These are phyloP conservation scores for Ectropis grisescens DNA, from an alignment of 1,140 invertebrate genomes.

Conservation along the genomic window DNA sequence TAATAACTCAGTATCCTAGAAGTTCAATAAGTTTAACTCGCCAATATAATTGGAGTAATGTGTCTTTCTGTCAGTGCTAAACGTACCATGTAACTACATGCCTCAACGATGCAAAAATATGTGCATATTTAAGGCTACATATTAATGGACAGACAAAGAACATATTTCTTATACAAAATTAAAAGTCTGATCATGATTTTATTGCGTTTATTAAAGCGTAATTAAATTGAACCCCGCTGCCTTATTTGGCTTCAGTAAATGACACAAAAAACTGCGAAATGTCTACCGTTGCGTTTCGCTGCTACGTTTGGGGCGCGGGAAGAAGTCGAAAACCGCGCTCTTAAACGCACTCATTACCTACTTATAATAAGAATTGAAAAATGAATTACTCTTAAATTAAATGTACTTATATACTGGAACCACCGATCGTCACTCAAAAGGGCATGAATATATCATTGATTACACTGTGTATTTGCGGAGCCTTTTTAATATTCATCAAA, in stretches of 20 bases:
- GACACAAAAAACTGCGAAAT: conserved; percentile 31
- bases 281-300: conserved; percentile 4
- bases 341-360: too few species aligned
- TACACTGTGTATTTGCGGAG: conserved; percentile 20
- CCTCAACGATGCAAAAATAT: conserved; percentile 13
- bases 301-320: too few species aligned
- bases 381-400: too few species aligned
- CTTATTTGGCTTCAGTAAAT: conserved; percentile 36
- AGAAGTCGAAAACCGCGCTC: too few species aligned
- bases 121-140: conserved; percentile 12
- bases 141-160: conserved; percentile 3
- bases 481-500: conserved; percentile 33
- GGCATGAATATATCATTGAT: too few species aligned
- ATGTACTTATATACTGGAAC: too few species aligned
- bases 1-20: too few species aligned
- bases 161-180: conserved; percentile 20
- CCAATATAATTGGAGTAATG: conserved; percentile 10
- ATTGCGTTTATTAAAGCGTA: conserved; percentile 38
- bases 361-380: too few species aligned
- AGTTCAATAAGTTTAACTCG: too few species aligned
- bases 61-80: conserved; percentile 11
- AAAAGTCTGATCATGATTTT: conserved; percentile 38
- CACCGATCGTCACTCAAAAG: too few species aligned
- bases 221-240: conserved; percentile 37
- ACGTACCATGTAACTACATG: conserved; percentile 4